These are phyloP conservation scores for Geococcyx californianus DNA, from an alignment of 2,113 vertebrate genomes.

Conservation along the genomic window DNA sequence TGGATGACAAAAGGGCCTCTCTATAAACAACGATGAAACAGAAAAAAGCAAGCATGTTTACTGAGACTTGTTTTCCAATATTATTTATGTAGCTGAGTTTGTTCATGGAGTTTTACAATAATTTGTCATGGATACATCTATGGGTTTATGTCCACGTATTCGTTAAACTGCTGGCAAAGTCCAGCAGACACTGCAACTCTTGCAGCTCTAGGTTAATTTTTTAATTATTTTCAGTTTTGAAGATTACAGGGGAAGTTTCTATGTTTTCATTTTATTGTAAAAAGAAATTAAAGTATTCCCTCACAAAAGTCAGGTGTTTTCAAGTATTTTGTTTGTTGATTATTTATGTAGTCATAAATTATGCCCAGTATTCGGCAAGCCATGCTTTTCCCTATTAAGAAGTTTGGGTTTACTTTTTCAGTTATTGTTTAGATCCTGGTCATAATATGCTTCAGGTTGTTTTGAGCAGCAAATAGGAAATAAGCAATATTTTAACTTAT, in stretches of 20 bases:
- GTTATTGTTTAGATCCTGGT: slow-evolving; percentile 66
- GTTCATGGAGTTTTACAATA: not conserved
- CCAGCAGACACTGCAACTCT: not conserved
- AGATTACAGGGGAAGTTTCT: not conserved
- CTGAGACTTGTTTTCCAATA: not conserved
- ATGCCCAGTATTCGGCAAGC: not conserved
- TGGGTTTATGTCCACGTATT: not conserved
- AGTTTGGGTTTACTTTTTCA: slow-evolving; percentile 62
- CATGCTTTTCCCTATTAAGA: slow-evolving; percentile 48
- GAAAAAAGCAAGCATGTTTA: not conserved
- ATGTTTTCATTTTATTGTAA: not conserved
- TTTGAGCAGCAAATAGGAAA: slow-evolving; percentile 71
- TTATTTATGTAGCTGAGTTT: not conserved
- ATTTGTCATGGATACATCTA: not conserved
- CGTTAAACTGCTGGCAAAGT: not conserved
- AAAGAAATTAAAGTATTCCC: not conserved
- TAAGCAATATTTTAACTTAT: slow-evolving; percentile 60
- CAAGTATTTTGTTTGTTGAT: slow-evolving; percentile 40
- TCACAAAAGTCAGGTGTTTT: not conserved
- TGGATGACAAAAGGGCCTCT: not conserved
- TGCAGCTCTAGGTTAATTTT: not conserved
- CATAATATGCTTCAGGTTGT: slow-evolving; percentile 65
- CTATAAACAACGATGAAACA: slow-evolving; percentile 25
- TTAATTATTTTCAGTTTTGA: not conserved
- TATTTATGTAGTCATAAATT: slow-evolving; percentile 18